Percentiles rank a stretch among this genome's conserved stretches.
Evolutionary conservation across 2,113 vertebrate genomes (phyloP).

Genomic region (Cyphomyrus plagiostoma): DNA sequence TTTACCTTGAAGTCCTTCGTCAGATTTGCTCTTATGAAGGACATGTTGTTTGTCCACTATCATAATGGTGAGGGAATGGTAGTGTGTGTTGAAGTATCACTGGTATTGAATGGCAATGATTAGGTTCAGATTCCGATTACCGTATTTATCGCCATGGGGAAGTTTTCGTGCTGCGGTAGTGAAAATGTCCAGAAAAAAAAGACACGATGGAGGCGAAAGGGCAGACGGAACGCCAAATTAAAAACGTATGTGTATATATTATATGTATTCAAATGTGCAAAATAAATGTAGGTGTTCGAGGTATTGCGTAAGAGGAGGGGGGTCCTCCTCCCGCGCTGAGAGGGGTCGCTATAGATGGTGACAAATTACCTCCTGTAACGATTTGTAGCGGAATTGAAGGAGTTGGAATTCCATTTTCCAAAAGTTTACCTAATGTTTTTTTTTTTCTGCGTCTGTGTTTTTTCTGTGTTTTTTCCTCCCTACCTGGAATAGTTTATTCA

Average conservation of each 20-base stretch:
- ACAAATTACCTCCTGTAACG: too few species aligned
- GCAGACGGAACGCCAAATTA: not conserved
- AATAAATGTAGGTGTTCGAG: too few species aligned
- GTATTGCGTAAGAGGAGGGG: too few species aligned
- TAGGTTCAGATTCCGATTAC: not conserved
- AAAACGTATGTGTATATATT: too few species aligned
- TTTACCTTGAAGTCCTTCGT: not conserved
- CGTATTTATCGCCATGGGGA: too few species aligned
- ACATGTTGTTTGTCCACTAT: not conserved
- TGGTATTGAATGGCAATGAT: not conserved
- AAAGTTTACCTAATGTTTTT: not conserved
- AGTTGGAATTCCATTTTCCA: not conserved
- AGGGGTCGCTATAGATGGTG: too few species aligned
- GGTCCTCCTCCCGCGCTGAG: too few species aligned
- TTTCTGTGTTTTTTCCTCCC: too few species aligned
- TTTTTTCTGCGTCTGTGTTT: not conserved
- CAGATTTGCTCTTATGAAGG: not conserved
- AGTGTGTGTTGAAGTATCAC: not conserved
- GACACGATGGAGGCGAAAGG: not conserved
- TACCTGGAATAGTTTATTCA: not conserved
- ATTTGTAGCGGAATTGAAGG: too few species aligned
- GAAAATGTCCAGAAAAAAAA: not conserved
- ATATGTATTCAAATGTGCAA: too few species aligned
- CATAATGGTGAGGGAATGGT: not conserved
- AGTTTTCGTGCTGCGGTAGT: not conserved